Evolutionary conservation across 2,113 vertebrate genomes (phyloP), one percentile per base, ranked within the genome.

Genomic region (Sapajus apella): DNA sequence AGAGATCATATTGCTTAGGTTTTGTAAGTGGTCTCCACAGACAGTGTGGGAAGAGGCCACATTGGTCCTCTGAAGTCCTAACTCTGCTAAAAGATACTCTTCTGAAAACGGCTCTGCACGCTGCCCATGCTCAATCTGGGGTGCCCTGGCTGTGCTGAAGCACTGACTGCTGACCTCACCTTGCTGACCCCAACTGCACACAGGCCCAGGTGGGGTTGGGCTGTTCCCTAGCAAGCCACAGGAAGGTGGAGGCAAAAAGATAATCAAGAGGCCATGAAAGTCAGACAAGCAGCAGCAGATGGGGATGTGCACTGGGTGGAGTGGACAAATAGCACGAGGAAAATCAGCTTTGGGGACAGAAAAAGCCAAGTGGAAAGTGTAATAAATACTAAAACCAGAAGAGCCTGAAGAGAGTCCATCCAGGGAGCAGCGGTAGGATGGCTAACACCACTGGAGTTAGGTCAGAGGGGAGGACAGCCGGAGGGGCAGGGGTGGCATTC

Each of bases 311-410:
- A 93, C 43, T 64, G 96, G 95, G 27, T 83, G 30, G 87, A 52
- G 21, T 81, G 87, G 94, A 90, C 90, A 55, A 83, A 68, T 56
- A 82, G 50, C 70, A 17, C 0, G 16, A 91, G 75, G 73, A 35
- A 93, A 94, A 94, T 70, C 73, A 87, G 94, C 97, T 89, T 86
- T 37, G 16, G 86, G 88, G 83, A 76, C 90, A 89, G 91, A 89
- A 52, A 87, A 75, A 50, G 94, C 87, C 85, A 83, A 77, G 72
- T 8, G 12, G 80, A 95, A 93, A 83, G 77, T 37, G 12, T 56
- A 89, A 58, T 72, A 75, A 90, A 68, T 47, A 77, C 35, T 32
- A 66, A 92, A 94, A 81, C 77, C 86, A 95, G 94, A 96, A 92
- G 66, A 76, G 91, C 79, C 83, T 45, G 64, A n/a, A 52, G 64